Conservation (phyloP, 2,888 invertebrate genomes). For the Eumacrocentrus americanus region DNA sequence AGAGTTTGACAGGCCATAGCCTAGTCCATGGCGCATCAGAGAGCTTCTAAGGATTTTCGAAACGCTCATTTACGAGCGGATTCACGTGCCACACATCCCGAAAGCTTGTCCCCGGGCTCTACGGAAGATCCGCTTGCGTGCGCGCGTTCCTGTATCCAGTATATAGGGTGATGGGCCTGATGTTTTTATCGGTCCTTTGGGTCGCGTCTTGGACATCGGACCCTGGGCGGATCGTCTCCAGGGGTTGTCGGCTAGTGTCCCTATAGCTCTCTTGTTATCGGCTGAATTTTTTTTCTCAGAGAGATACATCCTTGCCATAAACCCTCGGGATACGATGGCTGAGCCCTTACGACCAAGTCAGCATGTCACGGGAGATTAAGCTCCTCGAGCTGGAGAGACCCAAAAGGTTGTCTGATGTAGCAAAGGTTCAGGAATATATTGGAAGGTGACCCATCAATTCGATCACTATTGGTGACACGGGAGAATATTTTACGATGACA, state of each 20-base stretch:
- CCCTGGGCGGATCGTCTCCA: neutral
- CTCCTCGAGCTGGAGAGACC: slow-evolving; percentile 28
- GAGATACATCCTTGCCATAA: slow-evolving; percentile 7
- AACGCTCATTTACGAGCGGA: slow-evolving; percentile 15
- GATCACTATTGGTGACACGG: neutral
- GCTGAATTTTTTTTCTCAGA: neutral
- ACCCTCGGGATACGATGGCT: slow-evolving; percentile 32
- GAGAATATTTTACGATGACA: neutral
- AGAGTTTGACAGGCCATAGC: neutral
- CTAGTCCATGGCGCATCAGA: neutral
- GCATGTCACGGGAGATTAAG: slow-evolving; percentile 51
- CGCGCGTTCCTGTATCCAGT: neutral
- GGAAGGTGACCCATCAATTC: neutral
- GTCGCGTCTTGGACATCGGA: slow-evolving; percentile 19
- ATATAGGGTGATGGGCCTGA: slow-evolving; percentile 18
- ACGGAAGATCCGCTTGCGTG: neutral
- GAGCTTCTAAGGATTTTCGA: slow-evolving; percentile 5
- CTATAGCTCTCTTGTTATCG: slow-evolving; percentile 23
- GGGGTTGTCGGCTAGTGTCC: neutral
- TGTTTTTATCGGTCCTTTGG: slow-evolving; percentile 45
- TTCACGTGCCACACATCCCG: slow-evolving; percentile 7
- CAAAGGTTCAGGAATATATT: no score
- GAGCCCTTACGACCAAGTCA: slow-evolving; percentile 46
- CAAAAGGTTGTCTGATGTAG: no score
- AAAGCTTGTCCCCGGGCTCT: neutral